Conservation (phyloP, 1,140 invertebrate genomes). For the Halesus radiatus region DNA sequence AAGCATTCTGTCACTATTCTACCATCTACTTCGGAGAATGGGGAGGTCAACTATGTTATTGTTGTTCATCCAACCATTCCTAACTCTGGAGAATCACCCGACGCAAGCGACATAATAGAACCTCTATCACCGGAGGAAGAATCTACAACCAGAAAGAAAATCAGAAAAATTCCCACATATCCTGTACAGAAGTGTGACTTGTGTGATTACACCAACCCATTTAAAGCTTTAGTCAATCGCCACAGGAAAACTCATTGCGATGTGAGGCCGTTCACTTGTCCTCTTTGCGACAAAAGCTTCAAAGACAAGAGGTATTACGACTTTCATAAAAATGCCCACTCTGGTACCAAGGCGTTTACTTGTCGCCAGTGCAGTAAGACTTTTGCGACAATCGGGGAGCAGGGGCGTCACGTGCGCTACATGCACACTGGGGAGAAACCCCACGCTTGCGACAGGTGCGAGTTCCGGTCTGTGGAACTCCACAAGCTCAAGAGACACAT, state of each 20-base stretch:
- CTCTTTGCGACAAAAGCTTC: conserved; percentile 94
- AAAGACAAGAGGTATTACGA: conserved; percentile 93
- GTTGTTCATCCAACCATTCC: background rate
- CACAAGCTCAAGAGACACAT: conserved; percentile 78
- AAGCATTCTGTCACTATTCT: background rate
- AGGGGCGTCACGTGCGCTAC: conserved; percentile 31
- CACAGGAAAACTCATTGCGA: conserved; percentile 98
- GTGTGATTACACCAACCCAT: conserved; percentile 5
- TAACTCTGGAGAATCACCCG: background rate
- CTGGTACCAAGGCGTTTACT: conserved; percentile 93
- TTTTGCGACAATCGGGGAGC: conserved; percentile 87
- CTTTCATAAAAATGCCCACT: conserved; percentile 97
- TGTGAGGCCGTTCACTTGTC: conserved; percentile 94
- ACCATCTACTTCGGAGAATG: background rate
- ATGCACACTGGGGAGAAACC: conserved; percentile 80
- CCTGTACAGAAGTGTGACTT: background rate
- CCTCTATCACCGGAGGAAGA: background rate
- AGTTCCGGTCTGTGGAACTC: conserved; percentile 77
- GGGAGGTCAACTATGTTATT: conserved; percentile 2
- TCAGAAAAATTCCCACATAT: background rate
- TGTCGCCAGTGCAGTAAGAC: conserved; percentile 94
- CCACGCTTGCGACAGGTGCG: conserved; percentile 78
- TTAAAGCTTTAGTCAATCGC: conserved; percentile 86
- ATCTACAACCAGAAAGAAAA: background rate
- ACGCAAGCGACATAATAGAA: background rate